Evolutionary conservation across 2,113 vertebrate genomes (phyloP), one percentile per base, ranked within the genome.

Genomic region (Brachyistius frenatus): DNA sequence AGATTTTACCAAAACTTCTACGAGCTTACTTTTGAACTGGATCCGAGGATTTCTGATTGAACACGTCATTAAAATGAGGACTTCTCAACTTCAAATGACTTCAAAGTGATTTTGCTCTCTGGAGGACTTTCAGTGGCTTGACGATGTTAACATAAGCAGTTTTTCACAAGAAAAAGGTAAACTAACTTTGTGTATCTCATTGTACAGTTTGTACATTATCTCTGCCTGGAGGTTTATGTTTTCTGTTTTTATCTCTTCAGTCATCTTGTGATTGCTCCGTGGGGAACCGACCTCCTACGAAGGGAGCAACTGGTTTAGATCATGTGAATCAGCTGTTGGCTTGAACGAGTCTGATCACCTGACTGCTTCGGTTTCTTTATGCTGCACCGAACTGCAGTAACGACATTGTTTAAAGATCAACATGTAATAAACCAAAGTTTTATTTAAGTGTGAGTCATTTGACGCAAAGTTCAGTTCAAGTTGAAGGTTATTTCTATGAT

Each of bases 301-400:
- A 15, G 7, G 56, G 33, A 62, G 57, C 57, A 56, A 7, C n/a
- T 16, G 49, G 49, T 52, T 52, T 23, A 52, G 49, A 15, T 65
- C 33, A 54, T 55, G 37, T 36, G 52, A 11, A 65, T 74, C 61
- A 46, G 61, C 49, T 64, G 70, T 53, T 63, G 49, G 23, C 5
- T 44, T 54, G 36, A 33, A 14, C n/a, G 14, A 11, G 36, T 46
- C 63, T 53, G 33, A 64, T 55, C 37, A 35, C 47, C 37, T 31
- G 23, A 32, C 58, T 44, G n/a, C 14, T 32, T 41, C 53, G 49
- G 15, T 52, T 52, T 23, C 49, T 7, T 5, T 16, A 10, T 46
- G 11, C 32, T 13, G 7, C 32, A 23, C 23, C n/a, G 8, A n/a
- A 31, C 32, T 47, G 53, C 39, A 15, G 9, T 9, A 11, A 10